Evolutionary conservation across 2,797 vertebrate species (phyloP).

Genomic region (Catostomus latipinnis): DNA sequence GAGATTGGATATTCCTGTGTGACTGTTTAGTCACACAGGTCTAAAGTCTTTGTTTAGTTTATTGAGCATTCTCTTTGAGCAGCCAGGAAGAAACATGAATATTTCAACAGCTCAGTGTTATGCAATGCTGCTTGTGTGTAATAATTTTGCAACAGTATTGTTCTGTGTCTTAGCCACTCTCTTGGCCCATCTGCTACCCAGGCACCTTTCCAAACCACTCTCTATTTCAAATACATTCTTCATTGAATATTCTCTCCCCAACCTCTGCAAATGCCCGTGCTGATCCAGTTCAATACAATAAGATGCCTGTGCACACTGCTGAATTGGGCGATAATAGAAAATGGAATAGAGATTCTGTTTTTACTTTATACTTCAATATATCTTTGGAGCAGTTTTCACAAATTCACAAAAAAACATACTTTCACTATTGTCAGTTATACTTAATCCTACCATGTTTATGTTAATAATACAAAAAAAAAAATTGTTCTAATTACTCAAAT

Average conservation of each 20-base stretch:
- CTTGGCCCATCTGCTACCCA: constrained; percentile 59
- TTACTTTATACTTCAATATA: no score
- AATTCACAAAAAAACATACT: no score
- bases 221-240: constrained; percentile 62
- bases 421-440: no score
- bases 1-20: neutral
- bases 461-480: no score
- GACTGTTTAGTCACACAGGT: neutral
- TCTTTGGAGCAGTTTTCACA: no score
- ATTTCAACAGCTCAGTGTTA: constrained; percentile 24
- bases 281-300: constrained; percentile 5
- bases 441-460: no score
- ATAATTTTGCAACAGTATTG: constrained; percentile 33
- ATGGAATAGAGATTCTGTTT: no score
- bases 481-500: no score
- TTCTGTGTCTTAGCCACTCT: constrained; percentile 49
- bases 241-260: constrained; percentile 58
- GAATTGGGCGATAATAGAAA: neutral
- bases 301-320: neutral
- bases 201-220: constrained; percentile 61
- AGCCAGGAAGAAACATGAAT: constrained; percentile 39
- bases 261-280: neutral
- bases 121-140: constrained; percentile 47
- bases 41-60: constrained; percentile 14
- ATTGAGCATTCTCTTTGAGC: constrained; percentile 4